Evolutionary conservation across 2,888 invertebrate species (phyloP).

Genomic region (Ormyrus pomaceus): DNA sequence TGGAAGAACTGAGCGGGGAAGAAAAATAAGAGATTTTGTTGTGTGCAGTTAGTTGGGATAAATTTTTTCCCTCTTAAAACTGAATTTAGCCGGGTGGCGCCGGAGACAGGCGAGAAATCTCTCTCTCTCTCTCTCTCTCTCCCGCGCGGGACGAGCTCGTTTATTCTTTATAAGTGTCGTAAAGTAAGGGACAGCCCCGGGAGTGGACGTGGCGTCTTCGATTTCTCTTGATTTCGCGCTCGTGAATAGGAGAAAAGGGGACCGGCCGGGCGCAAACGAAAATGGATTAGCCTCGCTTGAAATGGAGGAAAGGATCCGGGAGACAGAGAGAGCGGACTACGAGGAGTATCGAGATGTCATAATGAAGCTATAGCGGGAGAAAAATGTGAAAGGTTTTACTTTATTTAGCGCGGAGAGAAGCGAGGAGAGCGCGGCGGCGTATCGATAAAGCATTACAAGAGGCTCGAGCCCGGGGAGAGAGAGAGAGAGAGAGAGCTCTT

Average conservation of each 20-base stretch:
- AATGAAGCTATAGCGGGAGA: not conserved
- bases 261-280: constrained; percentile 37
- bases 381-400: constrained; percentile 20
- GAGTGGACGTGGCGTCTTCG: constrained; percentile 26
- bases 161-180: constrained; percentile 31
- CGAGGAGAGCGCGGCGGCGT: not conserved
- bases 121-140: not conserved
- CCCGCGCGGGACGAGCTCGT: not conserved
- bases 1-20: too few species aligned
- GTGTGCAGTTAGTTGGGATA: too few species aligned
- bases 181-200: not conserved
- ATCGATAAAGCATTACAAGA: constrained; percentile 43
- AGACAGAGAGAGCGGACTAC: constrained; percentile 9
- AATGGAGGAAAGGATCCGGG: not conserved
- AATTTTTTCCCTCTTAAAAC: too few species aligned
- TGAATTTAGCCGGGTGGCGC: not conserved
- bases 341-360: constrained; percentile 2
- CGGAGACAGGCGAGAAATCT: not conserved
- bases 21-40: too few species aligned
- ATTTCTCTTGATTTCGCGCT: constrained; percentile 45
- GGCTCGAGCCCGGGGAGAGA: not conserved
- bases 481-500: not conserved
- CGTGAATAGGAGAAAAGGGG: constrained; percentile 28
- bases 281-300: constrained; percentile 41
- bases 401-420: not conserved